Base-by-base conservation (phyloP, 2,888 invertebrate species). In the Drosophila rubida region DNA sequence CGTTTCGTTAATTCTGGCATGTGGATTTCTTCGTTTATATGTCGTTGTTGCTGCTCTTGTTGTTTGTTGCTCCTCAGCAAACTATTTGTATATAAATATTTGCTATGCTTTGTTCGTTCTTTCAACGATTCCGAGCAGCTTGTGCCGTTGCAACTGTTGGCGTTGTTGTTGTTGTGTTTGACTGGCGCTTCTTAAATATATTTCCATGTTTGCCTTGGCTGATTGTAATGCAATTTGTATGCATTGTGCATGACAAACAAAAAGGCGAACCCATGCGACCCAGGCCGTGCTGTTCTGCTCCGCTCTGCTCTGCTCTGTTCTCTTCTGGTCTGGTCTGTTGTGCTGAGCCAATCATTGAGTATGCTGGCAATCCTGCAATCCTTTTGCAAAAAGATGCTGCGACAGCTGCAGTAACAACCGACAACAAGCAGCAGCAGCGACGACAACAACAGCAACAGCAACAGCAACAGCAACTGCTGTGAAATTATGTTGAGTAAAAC, bases 141-240 rank as follows among this genome's bases (percentile, higher is more conserved):
- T 57, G 48, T 22, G 42, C 22, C 25, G 42, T 69, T 51, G 49
- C 46, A 53, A 14, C n/a, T 39, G 59, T 54, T 61, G 51, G 9
- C 35, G 16, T 48, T 58, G 48, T 57, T 65, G 39, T 16, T 49
- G 65, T 55, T 57, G 55, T 66, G 35, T 48, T 55, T 57, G 55
- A 57, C 49, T 64, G 64, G 35, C 30, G 59, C 57, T 69, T 45
- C 69, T 77, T 77, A 69, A 70, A 87, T 84, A 75, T 78, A 80
- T 74, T 71, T 75, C 63, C 76, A 69, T 81, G 78, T 84, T 80
- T 76, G 82, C 67, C 69, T 55, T 69, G 66, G 70, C 86, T 82
- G 88, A 88, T 88, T 84, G 78, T 86, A 88, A 86, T 84, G 88
- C 86, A 84, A 84, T 88, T 84, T 80, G 83, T 86, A 84, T 88